These are phyloP conservation scores for Cottus gobio DNA, from an alignment of 2,113 vertebrate species.

Conservation along the genomic window DNA sequence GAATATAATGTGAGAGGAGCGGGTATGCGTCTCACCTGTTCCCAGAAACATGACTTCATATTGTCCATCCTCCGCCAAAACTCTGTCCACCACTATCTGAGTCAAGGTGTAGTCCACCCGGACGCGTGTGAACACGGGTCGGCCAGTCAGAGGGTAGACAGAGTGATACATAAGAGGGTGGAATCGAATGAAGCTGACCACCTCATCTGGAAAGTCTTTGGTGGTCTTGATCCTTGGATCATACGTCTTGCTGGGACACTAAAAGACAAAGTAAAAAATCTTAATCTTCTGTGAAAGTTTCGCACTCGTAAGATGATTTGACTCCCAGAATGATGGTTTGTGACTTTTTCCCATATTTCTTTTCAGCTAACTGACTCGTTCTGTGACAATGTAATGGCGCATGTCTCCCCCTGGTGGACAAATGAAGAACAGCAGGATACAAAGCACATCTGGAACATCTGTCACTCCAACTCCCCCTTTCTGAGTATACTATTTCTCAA, in stretches of 20 bases:
- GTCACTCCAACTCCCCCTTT: not conserved
- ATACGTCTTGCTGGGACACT: conserved; percentile 98
- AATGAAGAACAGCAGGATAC: conserved; percentile 5
- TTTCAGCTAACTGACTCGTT: not conserved
- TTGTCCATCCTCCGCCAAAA: conserved; percentile 93
- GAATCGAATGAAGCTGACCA: conserved; percentile 91
- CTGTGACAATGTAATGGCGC: conserved; percentile 14
- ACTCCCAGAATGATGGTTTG: not conserved
- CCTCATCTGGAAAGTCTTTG: conserved; percentile 96
- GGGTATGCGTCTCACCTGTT: conserved; percentile 85
- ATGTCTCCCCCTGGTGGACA: conserved; percentile 75
- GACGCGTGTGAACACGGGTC: conserved; percentile 90
- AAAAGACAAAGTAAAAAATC: conserved; percentile 1
- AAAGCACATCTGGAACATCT: conserved; percentile 54
- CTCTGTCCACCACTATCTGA: conserved; percentile 94
- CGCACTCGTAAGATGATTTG: not conserved
- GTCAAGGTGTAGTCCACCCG: conserved; percentile 93
- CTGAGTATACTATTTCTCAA: not conserved
- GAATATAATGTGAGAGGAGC: not conserved
- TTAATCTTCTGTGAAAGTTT: not conserved
- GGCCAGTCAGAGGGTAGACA: conserved; percentile 85
- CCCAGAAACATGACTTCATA: conserved; percentile 98
- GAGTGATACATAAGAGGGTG: conserved; percentile 93
- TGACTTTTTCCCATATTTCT: not conserved
- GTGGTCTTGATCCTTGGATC: conserved; percentile 94